Percentiles rank a stretch among this genome's conserved stretches.
phyloP scores from a whole-genome alignment of 2,888 invertebrate genomes.

The Brenthis ino region DNA sequence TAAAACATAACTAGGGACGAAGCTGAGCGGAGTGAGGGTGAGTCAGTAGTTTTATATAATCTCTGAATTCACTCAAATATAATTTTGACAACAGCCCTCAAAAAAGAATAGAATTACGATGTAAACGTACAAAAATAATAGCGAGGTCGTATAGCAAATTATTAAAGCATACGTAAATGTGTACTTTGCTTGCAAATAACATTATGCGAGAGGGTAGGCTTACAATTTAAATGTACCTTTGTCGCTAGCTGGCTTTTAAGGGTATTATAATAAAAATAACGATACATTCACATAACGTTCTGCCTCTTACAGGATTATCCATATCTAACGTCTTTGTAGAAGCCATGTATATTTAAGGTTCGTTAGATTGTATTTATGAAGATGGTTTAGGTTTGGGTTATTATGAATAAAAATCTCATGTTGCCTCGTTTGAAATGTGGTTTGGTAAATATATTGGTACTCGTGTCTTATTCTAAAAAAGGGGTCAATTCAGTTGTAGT shows the following conservation, averaged over 20 bases:
- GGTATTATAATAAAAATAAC: slow-evolving; percentile 39
- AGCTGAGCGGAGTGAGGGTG: too few relatives aligned
- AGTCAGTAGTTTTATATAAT: too few relatives aligned
- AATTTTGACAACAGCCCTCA: slow-evolving; percentile 9
- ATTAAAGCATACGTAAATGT: slow-evolving; percentile 12
- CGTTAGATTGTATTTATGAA: slow-evolving; percentile 12
- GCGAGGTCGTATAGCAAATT: not conserved
- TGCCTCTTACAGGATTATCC: slow-evolving; percentile 23
- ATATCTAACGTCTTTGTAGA: slow-evolving; percentile 10
- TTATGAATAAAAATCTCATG: not conserved
- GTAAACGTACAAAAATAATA: slow-evolving; percentile 2
- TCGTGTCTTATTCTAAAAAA: not conserved
- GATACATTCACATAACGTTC: slow-evolving; percentile 25
- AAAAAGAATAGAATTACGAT: slow-evolving; percentile 9
- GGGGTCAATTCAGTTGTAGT: too few relatives aligned
- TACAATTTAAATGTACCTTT: slow-evolving; percentile 37
- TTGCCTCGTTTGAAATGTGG: too few relatives aligned
- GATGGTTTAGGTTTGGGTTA: slow-evolving; percentile 5
- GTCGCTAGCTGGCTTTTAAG: slow-evolving; percentile 40
- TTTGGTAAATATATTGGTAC: not conserved
- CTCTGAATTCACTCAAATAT: not conserved
- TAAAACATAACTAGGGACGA: too few relatives aligned
- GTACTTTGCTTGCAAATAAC: slow-evolving; percentile 17
- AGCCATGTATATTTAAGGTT: slow-evolving; percentile 12
- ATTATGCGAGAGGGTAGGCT: slow-evolving; percentile 12